Percentiles rank a stretch among this genome's conserved stretches.
Evolutionary conservation across 2,797 vertebrate species (phyloP).

Genomic region (Sebastes baramenuke): DNA sequence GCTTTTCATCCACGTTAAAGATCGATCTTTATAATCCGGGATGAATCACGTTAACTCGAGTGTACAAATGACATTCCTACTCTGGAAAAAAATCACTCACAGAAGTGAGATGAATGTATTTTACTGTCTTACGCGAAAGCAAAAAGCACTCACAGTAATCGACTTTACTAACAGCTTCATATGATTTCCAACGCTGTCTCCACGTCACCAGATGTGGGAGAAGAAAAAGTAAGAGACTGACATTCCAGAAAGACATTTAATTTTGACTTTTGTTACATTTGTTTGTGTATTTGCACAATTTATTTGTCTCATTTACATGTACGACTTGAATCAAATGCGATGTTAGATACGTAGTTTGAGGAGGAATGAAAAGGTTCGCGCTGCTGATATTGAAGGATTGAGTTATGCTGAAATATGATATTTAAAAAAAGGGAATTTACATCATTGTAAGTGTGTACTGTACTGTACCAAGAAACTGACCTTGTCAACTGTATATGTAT

Average conservation of each 20-base stretch:
- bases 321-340: constrained; percentile 51
- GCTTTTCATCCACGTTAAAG: neutral
- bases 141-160: constrained; percentile 21
- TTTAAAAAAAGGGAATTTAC: constrained; percentile 75
- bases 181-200: constrained; percentile 24
- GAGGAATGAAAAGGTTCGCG: constrained; percentile 25
- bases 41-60: neutral
- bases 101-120: constrained; percentile 67
- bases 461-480: constrained; percentile 75
- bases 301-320: constrained; percentile 34
- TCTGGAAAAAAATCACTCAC: neutral
- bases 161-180: constrained; percentile 9
- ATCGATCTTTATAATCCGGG: neutral
- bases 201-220: neutral
- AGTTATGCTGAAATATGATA: constrained; percentile 58
- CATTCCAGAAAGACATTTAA: constrained; percentile 45
- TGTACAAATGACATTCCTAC: constrained; percentile 24
- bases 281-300: constrained; percentile 65
- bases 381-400: constrained; percentile 37
- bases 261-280: constrained; percentile 44
- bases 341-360: constrained; percentile 35
- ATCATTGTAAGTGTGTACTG: constrained; percentile 71
- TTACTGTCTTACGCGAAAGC: constrained; percentile 12
- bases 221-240: constrained; percentile 28
- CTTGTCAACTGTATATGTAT: constrained; percentile 74